These are phyloP conservation scores for Triops cancriformis DNA, from an alignment of 1,140 invertebrate genomes.

Conservation along the genomic window DNA sequence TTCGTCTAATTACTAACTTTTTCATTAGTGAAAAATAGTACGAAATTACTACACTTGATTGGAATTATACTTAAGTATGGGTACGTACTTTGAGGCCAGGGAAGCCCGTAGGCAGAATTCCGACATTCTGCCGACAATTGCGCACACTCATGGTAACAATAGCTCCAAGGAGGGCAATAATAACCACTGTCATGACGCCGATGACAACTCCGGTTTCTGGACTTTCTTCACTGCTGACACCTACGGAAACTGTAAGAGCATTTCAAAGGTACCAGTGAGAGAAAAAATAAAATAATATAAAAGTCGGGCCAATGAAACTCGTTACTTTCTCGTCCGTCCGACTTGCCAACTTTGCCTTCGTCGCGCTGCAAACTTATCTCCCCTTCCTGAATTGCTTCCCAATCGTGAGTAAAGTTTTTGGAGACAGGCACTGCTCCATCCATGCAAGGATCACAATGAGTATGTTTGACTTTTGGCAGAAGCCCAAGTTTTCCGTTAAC, in stretches of 20 bases:
- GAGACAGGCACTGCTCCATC: not conserved
- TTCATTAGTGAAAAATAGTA: too few relatives aligned
- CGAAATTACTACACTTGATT: too few relatives aligned
- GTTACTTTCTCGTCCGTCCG: not conserved
- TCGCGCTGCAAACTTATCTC: not conserved
- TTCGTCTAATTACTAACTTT: too few relatives aligned
- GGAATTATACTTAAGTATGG: too few relatives aligned
- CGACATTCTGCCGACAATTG: constrained; percentile 12
- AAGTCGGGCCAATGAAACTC: not conserved
- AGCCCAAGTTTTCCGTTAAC: not conserved
- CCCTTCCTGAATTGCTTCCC: not conserved
- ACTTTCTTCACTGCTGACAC: not conserved
- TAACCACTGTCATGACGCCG: constrained; percentile 25
- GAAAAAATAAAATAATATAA: not conserved
- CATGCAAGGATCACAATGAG: not conserved
- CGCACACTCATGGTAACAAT: constrained; percentile 19
- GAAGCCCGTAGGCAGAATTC: constrained; percentile 19
- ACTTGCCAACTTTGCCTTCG: not conserved
- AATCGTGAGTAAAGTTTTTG: not conserved
- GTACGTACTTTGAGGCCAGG: not conserved
- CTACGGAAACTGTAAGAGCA: not conserved
- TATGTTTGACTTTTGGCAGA: not conserved
- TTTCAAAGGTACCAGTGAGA: not conserved
- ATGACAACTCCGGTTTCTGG: constrained; percentile 22
- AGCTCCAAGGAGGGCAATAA: constrained; percentile 18